Evolutionary conservation across 2,797 vertebrate species (phyloP), one percentile per base, ranked within the genome.

Genomic region (Calcarius lapponicus): DNA sequence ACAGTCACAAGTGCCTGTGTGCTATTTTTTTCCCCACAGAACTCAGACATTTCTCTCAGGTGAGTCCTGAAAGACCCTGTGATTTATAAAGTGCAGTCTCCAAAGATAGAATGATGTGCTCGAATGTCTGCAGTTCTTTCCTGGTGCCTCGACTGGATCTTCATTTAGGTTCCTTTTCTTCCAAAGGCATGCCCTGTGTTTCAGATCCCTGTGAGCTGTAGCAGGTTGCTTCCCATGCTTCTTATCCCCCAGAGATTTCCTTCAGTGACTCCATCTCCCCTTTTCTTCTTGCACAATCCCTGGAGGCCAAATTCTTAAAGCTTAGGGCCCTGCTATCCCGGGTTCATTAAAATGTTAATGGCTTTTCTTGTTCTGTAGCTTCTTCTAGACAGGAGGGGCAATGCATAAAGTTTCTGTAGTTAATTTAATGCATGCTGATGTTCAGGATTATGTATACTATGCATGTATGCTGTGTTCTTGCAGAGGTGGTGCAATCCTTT

Each of bases 281-380:
- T 81, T 58, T 81, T 40, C 47, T 74, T 88, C 48, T 79, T 87
- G 40, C 3, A 2, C 50, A 89, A 11, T 1, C 7, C 50, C 80
- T 75, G 72, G 56, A 80, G 87, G 71, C 65, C 71, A 61, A 87
- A 57, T 95, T 87, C 74, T 61, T 92, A 65, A 31, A 89, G 54
- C 12, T 86, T 72, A 88, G 73, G 36, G 82, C 58, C 47, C 62
- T 94, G 57, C 57, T 50, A 61, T 93, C 43, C 82, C n/a, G 4
- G 22, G 24, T 80, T 95, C 65, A 72, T 95, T 80, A 94, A 90
- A 83, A 93, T 81, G 28, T 79, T 90, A 88, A 96, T 91, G 62
- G 17, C 14, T 81, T 91, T 94, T 96, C 93, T 91, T 84, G 93
- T 93, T 96, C 75, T 53, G 79, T 95, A 92, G 82, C 87, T 95